phyloP scores from a whole-genome alignment of 1,140 invertebrate species.

The Leptestheria dahalacensis region DNA sequence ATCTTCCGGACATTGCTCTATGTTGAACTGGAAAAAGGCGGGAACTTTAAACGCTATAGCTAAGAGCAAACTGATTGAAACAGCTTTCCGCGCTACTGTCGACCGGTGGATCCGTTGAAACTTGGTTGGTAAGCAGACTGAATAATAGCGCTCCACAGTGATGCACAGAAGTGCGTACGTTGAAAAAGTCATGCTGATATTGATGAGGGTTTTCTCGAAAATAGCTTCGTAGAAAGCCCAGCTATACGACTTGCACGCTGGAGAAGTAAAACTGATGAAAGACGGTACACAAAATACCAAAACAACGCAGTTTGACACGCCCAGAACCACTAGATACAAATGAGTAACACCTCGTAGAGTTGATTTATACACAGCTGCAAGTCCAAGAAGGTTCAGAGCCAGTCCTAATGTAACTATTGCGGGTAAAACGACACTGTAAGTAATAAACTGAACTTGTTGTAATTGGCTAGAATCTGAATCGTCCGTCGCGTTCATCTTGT shows the following conservation, averaged over 20 bases:
- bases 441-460: background rate
- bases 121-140: background rate
- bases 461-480: background rate
- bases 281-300: background rate
- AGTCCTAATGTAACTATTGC: background rate
- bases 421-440: background rate
- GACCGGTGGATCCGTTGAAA: slow-evolving; percentile 11
- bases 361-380: background rate
- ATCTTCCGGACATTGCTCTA: no score
- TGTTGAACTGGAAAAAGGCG: background rate
- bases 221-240: slow-evolving; percentile 6
- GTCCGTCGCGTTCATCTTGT: background rate
- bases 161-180: slow-evolving; percentile 13
- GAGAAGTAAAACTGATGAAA: background rate
- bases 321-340: background rate
- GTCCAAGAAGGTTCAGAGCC: background rate
- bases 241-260: background rate
- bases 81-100: background rate
- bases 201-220: slow-evolving; percentile 7
- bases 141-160: slow-evolving; percentile 12
- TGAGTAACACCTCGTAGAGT: background rate
- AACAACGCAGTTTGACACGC: background rate
- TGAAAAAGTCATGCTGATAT: slow-evolving; percentile 10
- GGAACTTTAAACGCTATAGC: background rate
- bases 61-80: background rate